These are phyloP conservation scores for Drosophila ambigua DNA, from an alignment of 1,140 invertebrate species.

Conservation along the genomic window DNA sequence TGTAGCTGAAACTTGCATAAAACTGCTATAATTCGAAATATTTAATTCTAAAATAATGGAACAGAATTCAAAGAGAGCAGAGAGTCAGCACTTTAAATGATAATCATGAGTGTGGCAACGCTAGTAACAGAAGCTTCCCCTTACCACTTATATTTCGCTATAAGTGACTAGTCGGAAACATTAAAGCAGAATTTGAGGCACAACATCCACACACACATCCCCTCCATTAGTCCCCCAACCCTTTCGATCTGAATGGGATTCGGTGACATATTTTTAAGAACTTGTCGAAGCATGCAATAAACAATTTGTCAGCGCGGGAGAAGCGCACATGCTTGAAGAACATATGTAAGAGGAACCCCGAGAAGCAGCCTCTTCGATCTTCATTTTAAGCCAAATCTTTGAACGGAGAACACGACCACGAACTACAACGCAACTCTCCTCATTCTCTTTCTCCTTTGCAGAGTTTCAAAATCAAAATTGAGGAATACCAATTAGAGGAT, in stretches of 20 bases:
- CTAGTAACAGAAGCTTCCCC: no score
- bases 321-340: constrained; percentile 34
- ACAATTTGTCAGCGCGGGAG: constrained; percentile 50
- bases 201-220: no score
- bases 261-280: constrained; percentile 47
- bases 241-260: not conserved
- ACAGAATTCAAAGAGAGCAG: no score
- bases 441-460: constrained; percentile 49
- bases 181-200: constrained; percentile 7
- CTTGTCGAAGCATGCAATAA: constrained; percentile 61
- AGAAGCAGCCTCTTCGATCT: constrained; percentile 3
- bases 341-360: constrained; percentile 29
- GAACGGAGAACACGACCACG: constrained; percentile 15
- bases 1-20: no score
- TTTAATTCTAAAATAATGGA: no score
- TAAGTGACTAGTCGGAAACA: constrained; percentile 1
- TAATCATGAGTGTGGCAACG: no score
- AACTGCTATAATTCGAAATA: no score
- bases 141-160: no score
- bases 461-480: constrained; percentile 83
- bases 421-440: constrained; percentile 9
- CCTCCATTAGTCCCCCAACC: not conserved
- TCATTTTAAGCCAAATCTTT: constrained; percentile 40
- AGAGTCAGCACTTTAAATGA: no score
- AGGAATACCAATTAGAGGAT: constrained; percentile 77